Percentiles rank a stretch among this genome's conserved stretches.
phyloP scores from a whole-genome alignment of 2,113 vertebrate species.

The cattle (Bos taurus) region ARS-UCD2.0 NC_037342.1:30199501-30200000 shows the following conservation, averaged over 20 bases:
- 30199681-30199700: not conserved
- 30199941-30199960: not conserved
- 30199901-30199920: not conserved
- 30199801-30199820: not conserved
- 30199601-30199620: not conserved
- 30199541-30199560: not conserved
- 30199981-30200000: not conserved
- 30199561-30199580: not conserved
- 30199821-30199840: not conserved
- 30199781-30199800: not conserved
- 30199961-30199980: not conserved
- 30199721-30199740: not conserved
- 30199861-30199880: not conserved
- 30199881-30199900: not conserved
- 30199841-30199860: not conserved
- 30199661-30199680: not conserved
- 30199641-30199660: not conserved
- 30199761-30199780: not conserved
- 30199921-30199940: not conserved
- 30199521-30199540: not conserved
- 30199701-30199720: not conserved
- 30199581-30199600: not conserved
- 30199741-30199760: not conserved
- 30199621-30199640: not conserved
- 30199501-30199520: not conserved